A percentile compares a stretch with the other conserved stretches of the same genome.
Evolutionary conservation across 2,797 vertebrate genomes (phyloP).

Genomic region (Cyclopterus lumpus): DNA sequence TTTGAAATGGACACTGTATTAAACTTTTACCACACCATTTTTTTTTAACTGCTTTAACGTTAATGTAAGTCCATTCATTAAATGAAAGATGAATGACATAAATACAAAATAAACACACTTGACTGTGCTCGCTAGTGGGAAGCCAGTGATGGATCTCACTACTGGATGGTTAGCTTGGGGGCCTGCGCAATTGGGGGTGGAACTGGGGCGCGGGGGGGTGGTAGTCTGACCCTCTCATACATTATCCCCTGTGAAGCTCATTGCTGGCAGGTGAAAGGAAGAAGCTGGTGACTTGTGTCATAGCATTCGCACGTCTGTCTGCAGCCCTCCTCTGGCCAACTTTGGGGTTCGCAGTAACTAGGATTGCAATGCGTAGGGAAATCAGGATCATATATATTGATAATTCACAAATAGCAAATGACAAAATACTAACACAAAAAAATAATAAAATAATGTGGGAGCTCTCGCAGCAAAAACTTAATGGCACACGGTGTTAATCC

Average conservation of each 20-base stretch:
- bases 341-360: constrained; percentile 10
- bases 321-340: constrained; percentile 3
- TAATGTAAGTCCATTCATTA: not conserved
- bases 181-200: not conserved
- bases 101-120: not conserved
- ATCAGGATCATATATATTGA: constrained; percentile 1
- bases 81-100: not conserved
- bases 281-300: constrained; percentile 20
- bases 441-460: not conserved
- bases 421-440: not conserved
- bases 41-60: not conserved
- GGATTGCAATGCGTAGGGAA: not conserved
- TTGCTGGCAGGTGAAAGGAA: constrained; percentile 18
- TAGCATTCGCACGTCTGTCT: not conserved
- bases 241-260: constrained; percentile 13
- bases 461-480: constrained; percentile 8
- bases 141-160: constrained; percentile 8
- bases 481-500: not conserved
- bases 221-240: not conserved
- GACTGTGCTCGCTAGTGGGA: not conserved
- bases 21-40: not conserved
- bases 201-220: not conserved
- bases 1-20: not conserved
- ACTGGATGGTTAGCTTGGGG: not conserved
- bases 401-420: not conserved